phyloP scores from a whole-genome alignment of 2,888 invertebrate genomes.

The Piscicola geometra region DNA sequence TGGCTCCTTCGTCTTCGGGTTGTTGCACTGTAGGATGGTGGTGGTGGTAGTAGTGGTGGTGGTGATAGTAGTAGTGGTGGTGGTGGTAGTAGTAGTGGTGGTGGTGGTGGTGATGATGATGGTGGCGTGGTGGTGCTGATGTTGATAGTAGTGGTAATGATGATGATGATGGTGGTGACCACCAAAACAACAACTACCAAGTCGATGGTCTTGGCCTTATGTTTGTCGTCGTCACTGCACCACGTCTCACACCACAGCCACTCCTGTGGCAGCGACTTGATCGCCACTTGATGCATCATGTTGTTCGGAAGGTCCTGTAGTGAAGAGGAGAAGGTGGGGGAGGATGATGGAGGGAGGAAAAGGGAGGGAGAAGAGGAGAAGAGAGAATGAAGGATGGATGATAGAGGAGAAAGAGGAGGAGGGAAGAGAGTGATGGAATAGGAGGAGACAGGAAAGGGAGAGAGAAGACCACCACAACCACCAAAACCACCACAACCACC shows the following conservation, averaged over 20 bases:
- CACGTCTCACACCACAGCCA: conserved; percentile 99
- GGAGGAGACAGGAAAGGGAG: not conserved
- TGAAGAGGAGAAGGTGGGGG: not conserved
- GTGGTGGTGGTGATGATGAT: no score
- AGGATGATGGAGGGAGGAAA: no score
- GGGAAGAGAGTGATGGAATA: no score
- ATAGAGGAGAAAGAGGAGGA: not conserved
- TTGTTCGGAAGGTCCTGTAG: conserved; percentile 94
- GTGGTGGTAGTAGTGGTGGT: no score
- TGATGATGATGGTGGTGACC: no score
- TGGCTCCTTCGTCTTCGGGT: conserved; percentile 98
- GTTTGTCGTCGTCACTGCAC: conserved; percentile 81
- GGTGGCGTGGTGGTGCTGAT: no score
- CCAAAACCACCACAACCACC: no score
- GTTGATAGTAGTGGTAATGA: no score
- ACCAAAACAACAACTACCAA: conserved; percentile 62
- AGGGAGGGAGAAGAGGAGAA: no score
- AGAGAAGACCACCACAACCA: not conserved
- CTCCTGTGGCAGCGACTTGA: conserved; percentile 95
- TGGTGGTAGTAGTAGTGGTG: no score
- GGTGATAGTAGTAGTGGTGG: no score
- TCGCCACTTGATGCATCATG: conserved; percentile 93
- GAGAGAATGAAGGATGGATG: not conserved
- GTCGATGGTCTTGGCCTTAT: conserved; percentile 91
- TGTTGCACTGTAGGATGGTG: conserved; percentile 97